Base-by-base conservation (phyloP, 2,888 invertebrate genomes). In the Plusia festucae region DNA sequence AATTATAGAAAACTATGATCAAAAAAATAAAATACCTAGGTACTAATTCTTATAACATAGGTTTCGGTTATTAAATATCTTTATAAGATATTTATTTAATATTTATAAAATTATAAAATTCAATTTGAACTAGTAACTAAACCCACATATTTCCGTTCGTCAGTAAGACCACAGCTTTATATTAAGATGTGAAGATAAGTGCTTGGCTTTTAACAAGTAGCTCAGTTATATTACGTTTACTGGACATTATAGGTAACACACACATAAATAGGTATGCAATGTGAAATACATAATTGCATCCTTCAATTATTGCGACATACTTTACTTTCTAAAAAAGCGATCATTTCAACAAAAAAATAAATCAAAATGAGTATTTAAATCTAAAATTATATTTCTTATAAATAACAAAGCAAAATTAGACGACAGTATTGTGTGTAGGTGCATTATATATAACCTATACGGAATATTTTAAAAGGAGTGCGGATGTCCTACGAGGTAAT, bases 121-220 rank as follows among this genome's bases (percentile, higher is more conserved):
- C 24, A 24, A 24, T 2, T 24, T 24, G 7, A 27, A 6, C 7
- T 30, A 30, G 9, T 30, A 30, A 30, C 9, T 30, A 40, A n/a
- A 40, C n/a, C 15, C 34, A n/a, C 7, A 5, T 5, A n/a, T 7
- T 18, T 16, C 20, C 11, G 0, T 49, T 0, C 0, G 18, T 0
- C 4, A 49, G 61, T 71, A 55, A 46, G 63, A 61, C n/a, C 66
- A 18, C 32, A 40, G 15, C 62, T 69, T 72, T 27, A 62, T 20
- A 7, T 53, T 60, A 52, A 75, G 72, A 69, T 66, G 60, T 52
- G 60, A 54, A 68, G 68, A 74, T 81, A 76, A 82, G 76, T 78
- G 73, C 64, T 46, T 44, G 67, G 73, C 73, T 79, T 72, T 80
- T 79, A 81, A 78, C 78, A 72, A 73, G 71, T 81, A 78, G 69